Conservation (phyloP, 2,888 invertebrate genomes). For the Boloria euphrosyne region DNA sequence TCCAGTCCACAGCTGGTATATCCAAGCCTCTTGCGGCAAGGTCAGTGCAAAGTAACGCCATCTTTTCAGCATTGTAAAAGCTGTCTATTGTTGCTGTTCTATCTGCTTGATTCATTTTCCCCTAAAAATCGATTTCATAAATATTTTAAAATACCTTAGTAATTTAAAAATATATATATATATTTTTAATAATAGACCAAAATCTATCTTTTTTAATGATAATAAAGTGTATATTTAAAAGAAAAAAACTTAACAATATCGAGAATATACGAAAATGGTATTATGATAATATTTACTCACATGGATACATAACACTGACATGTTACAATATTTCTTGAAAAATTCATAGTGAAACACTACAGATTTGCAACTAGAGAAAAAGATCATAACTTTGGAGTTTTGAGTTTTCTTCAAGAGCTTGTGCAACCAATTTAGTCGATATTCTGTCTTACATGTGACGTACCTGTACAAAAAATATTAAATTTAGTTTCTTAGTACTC, state of each 20-base stretch:
- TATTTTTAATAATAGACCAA: no score
- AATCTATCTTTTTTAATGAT: no score
- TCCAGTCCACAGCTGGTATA: slow-evolving; percentile 99
- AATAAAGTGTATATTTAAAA: no score
- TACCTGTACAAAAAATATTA: slow-evolving; percentile 80
- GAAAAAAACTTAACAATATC: no score
- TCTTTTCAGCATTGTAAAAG: slow-evolving; percentile 95
- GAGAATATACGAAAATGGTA: no score
- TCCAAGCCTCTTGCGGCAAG: slow-evolving; percentile 98
- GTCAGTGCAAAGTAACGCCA: slow-evolving; percentile 97
- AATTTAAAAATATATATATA: background rate
- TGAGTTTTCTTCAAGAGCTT: slow-evolving; percentile 97
- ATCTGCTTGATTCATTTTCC: slow-evolving; percentile 99
- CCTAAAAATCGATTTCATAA: slow-evolving; percentile 79
- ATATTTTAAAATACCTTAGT: slow-evolving; percentile 1
- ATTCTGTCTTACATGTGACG: slow-evolving; percentile 96
- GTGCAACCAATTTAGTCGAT: slow-evolving; percentile 94
- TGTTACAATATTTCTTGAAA: slow-evolving; percentile 92
- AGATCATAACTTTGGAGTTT: slow-evolving; percentile 96
- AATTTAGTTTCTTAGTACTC: no score
- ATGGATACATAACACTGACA: slow-evolving; percentile 96
- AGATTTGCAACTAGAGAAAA: slow-evolving; percentile 98
- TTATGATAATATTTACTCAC: slow-evolving; percentile 80
- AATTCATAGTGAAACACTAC: slow-evolving; percentile 97
- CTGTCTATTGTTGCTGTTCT: slow-evolving; percentile 96